Evolutionary conservation across 2,888 invertebrate species (phyloP), one percentile per base, ranked within the genome.

Genomic region (Malthinus seriepunctatus): DNA sequence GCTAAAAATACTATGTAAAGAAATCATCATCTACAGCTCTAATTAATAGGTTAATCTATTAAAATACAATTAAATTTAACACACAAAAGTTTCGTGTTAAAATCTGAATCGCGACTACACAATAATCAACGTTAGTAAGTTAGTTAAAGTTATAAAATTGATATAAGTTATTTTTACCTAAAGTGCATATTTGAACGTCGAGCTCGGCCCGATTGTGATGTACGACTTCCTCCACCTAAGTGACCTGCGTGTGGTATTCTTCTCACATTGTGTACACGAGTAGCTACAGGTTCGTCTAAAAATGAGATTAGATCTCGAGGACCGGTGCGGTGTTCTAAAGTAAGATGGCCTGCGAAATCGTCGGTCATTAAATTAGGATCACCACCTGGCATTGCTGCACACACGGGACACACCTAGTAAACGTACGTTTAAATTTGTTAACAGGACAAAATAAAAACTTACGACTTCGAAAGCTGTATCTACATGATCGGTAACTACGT

Each of bases 351-450:
- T 67, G 95, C 91, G 82, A 98, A 95, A 84, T 98, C 97, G 83
- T 97, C 97, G 65, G 97, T 97, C 80, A 97, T 93, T 77, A 95
- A 89, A 83, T 97, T 97, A 62, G 97, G 97, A 79, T 98, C 98
- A 52, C 96, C 96, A 65, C 97, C 96, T 35, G 96, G 95, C 82
- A 93, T 86, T 63, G 96, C 93, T 63, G 97, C 97, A 82, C 98
- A 98, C 51, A 98, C 89, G 66, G 98, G 98, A 81, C 98, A 98
- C 56, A 97, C 95, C 88, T 97, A 50, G 11, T 46, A 33, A 35
- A 11, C 32, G 14, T 4, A 31, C 3, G 34, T n/a, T 49, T 3
- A 14, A 48, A 34, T n/a, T 8, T 34, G 14, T 34, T 7, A 35
- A 0, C 8, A 11, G 2, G 9, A 2, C 3, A 23, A 34, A 51